Evolutionary conservation across 2,797 vertebrate genomes (phyloP).

Genomic region (Acipenser transmontanus): DNA sequence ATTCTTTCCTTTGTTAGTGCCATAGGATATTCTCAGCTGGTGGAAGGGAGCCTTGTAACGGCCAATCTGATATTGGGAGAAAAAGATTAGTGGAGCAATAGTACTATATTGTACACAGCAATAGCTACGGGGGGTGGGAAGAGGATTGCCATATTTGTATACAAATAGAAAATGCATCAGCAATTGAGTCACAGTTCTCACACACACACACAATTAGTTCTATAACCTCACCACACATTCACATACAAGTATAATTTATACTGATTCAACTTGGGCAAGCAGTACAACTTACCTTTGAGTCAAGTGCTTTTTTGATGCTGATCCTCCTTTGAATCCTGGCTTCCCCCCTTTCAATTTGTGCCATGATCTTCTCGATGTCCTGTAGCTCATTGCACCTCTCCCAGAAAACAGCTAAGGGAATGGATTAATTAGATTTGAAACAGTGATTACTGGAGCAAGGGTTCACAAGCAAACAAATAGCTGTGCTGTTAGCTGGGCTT

Average conservation of each 20-base stretch:
- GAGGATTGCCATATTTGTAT: too few relatives aligned
- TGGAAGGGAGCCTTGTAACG: slow-evolving; percentile 98
- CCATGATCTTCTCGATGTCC: slow-evolving; percentile 98
- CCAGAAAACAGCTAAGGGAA: slow-evolving; percentile 85
- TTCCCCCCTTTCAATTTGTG: slow-evolving; percentile 96
- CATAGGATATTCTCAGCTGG: slow-evolving; percentile 94
- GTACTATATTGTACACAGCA: neutral
- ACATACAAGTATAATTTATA: slow-evolving; percentile 1
- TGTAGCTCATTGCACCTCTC: slow-evolving; percentile 96
- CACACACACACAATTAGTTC: neutral
- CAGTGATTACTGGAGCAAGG: neutral
- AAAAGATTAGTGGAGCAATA: neutral
- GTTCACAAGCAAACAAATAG: neutral
- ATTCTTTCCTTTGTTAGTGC: slow-evolving; percentile 98
- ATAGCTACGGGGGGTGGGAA: neutral
- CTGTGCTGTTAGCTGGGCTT: too few relatives aligned
- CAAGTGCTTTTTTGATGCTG: slow-evolving; percentile 96
- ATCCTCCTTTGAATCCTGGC: slow-evolving; percentile 95
- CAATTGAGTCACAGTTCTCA: neutral
- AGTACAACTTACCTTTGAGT: slow-evolving; percentile 77
- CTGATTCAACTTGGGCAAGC: too few relatives aligned
- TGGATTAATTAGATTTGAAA: neutral
- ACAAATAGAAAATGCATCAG: neutral
- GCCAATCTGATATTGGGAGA: slow-evolving; percentile 71
- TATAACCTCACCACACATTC: neutral